These are phyloP conservation scores for Formica selysi DNA, from an alignment of 1,140 invertebrate species.

Conservation along the genomic window DNA sequence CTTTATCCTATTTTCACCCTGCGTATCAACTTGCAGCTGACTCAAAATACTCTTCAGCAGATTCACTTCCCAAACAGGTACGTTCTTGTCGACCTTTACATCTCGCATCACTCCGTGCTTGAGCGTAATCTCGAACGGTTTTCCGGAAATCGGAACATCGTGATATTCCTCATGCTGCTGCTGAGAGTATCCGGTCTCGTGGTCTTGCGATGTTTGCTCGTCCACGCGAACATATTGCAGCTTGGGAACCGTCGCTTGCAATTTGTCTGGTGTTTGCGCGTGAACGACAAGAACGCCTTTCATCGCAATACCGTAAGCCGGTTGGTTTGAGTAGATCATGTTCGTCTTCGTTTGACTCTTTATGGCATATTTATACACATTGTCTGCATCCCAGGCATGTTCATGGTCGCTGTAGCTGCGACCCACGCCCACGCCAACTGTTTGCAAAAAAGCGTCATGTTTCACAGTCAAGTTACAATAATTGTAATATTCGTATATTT, in stretches of 20 bases:
- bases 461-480: background rate
- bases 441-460: background rate
- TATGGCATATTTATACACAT: conserved; percentile 88
- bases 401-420: conserved; percentile 8
- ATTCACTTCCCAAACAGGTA: conserved; percentile 89
- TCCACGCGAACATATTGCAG: conserved; percentile 87
- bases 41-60: conserved; percentile 89
- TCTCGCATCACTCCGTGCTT: conserved; percentile 87
- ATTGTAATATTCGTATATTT: background rate
- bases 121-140: conserved; percentile 88
- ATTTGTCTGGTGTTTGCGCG: conserved; percentile 82
- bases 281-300: conserved; percentile 87
- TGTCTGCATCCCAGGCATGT: conserved; percentile 87
- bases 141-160: conserved; percentile 85
- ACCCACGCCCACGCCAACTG: conserved; percentile 64
- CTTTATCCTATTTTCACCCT: conserved; percentile 84
- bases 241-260: conserved; percentile 86
- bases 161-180: conserved; percentile 84
- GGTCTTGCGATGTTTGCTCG: conserved; percentile 80
- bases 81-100: conserved; percentile 86
- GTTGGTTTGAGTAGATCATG: conserved; percentile 85
- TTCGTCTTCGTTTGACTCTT: conserved; percentile 87
- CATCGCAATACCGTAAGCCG: conserved; percentile 79
- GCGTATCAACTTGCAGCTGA: conserved; percentile 89
- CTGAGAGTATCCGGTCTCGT: conserved; percentile 77